These are phyloP conservation scores for Turritopsis rubra DNA, from an alignment of 30 jellyfish, hydroid and myxozoan genomes.

Conservation along the genomic window DNA sequence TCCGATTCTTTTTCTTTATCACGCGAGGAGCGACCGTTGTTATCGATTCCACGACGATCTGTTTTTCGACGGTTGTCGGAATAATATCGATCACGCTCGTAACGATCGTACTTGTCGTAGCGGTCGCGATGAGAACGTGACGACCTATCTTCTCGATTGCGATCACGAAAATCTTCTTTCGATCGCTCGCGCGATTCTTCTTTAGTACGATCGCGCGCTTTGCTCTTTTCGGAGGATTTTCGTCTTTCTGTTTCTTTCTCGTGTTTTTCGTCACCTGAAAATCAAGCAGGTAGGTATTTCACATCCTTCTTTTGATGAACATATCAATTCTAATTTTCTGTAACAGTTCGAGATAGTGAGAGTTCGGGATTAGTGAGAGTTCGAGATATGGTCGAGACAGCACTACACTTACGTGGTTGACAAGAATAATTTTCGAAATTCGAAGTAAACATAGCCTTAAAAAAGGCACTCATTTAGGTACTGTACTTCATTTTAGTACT, in stretches of 20 bases:
- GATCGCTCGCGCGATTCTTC: neutral
- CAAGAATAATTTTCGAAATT: no score
- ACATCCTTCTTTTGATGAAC: no score
- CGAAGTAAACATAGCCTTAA: no score
- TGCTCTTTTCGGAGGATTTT: constrained; percentile 3
- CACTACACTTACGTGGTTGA: no score
- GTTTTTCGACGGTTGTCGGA: constrained; percentile 17
- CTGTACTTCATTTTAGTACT: no score
- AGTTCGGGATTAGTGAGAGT: no score
- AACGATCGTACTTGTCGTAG: constrained; percentile 29
- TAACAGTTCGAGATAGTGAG: no score
- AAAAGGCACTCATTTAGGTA: no score
- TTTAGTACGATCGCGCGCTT: neutral
- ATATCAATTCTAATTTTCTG: no score
- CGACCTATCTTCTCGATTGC: constrained; percentile 16
- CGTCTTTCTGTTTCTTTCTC: constrained; percentile 19
- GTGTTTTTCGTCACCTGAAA: constrained; percentile 16
- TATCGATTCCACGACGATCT: neutral
- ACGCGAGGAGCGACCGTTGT: neutral
- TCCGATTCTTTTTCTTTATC: neutral
- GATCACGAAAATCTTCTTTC: constrained; percentile 15
- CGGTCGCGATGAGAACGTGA: constrained; percentile 10
- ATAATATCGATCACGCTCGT: constrained; percentile 12
- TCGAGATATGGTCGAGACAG: no score
- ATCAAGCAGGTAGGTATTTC: neutral